Conservation (phyloP, 2,888 invertebrate species). For the Cephus spinipes region DNA sequence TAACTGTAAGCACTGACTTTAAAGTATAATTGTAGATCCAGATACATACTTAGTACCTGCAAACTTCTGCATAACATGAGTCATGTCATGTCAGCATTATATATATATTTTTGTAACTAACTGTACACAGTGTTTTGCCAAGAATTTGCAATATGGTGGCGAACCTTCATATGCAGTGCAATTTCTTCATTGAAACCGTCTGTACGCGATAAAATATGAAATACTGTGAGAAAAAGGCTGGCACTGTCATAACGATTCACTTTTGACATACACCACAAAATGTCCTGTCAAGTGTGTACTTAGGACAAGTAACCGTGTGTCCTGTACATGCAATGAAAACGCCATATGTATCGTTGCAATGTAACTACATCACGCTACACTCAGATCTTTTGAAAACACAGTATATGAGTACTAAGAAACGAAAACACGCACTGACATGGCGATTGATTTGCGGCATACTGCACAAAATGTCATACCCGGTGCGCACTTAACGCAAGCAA, state of each 20-base stretch:
- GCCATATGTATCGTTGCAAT: not conserved
- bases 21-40: not conserved
- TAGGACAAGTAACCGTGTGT: not conserved
- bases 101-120: conserved; percentile 10
- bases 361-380: not conserved
- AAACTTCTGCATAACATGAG: conserved; percentile 56
- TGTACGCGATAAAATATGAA: conserved; percentile 31
- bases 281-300: not conserved
- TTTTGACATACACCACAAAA: not conserved
- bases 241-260: not conserved
- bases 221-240: conserved; percentile 47
- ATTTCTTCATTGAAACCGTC: conserved; percentile 15
- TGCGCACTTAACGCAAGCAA: conserved; percentile 89
- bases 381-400: not conserved
- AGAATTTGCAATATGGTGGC: conserved; percentile 24
- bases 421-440: conserved; percentile 65
- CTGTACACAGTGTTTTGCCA: not conserved
- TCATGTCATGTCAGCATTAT: conserved; percentile 55
- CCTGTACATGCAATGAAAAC: not conserved
- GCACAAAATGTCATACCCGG: conserved; percentile 84
- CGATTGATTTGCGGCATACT: conserved; percentile 77
- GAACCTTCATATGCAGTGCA: not conserved
- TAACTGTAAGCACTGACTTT: no score
- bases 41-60: conserved; percentile 45
- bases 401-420: conserved; percentile 63